Evolutionary conservation across 2,888 invertebrate species (phyloP), one percentile per base, ranked within the genome.

Genomic region (Macroteleia sp.): DNA sequence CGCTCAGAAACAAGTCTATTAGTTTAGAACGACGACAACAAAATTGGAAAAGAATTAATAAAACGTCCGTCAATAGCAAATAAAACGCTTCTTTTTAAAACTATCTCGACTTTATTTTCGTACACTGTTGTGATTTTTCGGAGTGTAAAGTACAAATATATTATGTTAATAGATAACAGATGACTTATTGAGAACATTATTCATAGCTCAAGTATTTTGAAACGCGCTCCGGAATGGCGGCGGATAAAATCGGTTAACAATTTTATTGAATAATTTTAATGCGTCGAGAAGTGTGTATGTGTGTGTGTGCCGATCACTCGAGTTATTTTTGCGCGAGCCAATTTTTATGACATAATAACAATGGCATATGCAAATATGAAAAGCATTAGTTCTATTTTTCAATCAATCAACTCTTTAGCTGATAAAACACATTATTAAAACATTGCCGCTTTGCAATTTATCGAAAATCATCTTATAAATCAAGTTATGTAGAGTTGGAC

Each of bases 151-250:
- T 57, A 48, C 56, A 56, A 56, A 56, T 48, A 39, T 39, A 32
- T 67, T 67, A 39, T 41, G 48, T 34, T 50, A 50, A 59, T 42
- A 59, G 69, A 69, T 69, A 69, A 69, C 59, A 42, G 57, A 67
- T 50, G 69, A 59, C 42, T 69, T 50, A 69, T 69, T 69, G 46
- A 28, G 50, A 69, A 50, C 69, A 59, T 57, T 69, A 69, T 69
- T 69, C 59, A 69, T 69, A 69, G 41, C 48, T 54, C 34, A 34
- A 12, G 41, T 50, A 57, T 67, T 59, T 59, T 50, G 41, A 59
- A 69, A 50, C 32, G 25, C 50, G 42, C 42, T 17, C 9, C 30
- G 52, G 10, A 69, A 42, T n/a, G 5, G 32, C 3, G 6, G 42
- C 41, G 19, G 48, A 32, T 42, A 28, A 25, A 56, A 46, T 66